Percentiles rank a stretch among this genome's conserved stretches.
phyloP scores from a whole-genome alignment of 1,140 invertebrate species.

The Triops cancriformis region DNA sequence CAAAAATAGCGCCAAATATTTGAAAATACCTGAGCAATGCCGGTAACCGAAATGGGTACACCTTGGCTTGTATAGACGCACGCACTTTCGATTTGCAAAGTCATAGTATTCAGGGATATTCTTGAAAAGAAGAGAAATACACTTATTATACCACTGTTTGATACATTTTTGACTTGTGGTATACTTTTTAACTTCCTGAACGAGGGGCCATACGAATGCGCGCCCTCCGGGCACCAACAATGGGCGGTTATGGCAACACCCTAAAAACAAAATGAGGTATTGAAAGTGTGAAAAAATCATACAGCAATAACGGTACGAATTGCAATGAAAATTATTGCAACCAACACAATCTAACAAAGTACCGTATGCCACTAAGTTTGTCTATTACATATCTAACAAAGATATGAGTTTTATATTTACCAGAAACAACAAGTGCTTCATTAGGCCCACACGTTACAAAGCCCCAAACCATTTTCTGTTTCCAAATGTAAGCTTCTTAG shows the following conservation, averaged over 20 bases:
- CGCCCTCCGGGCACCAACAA: slow-evolving; percentile 85
- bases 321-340: background rate
- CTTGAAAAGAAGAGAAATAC: slow-evolving; percentile 41
- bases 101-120: slow-evolving; percentile 94
- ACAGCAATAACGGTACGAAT: background rate
- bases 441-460: slow-evolving; percentile 97
- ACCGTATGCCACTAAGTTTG: too few relatives aligned
- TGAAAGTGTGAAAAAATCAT: too few relatives aligned
- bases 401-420: slow-evolving; percentile 48
- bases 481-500: too few relatives aligned
- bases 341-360: background rate
- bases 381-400: background rate
- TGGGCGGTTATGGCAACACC: slow-evolving; percentile 85
- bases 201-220: slow-evolving; percentile 91
- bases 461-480: slow-evolving; percentile 66
- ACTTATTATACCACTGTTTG: too few relatives aligned
- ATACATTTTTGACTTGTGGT: background rate
- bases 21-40: slow-evolving; percentile 80
- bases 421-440: slow-evolving; percentile 92
- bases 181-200: slow-evolving; percentile 90
- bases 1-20: slow-evolving; percentile 12
- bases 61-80: slow-evolving; percentile 91
- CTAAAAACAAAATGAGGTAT: slow-evolving; percentile 43
- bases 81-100: slow-evolving; percentile 79
- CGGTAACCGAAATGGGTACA: slow-evolving; percentile 95